These are phyloP conservation scores for Acanthosepion lycidas DNA, from an alignment of 2,888 invertebrate species.

Conservation along the genomic window DNA sequence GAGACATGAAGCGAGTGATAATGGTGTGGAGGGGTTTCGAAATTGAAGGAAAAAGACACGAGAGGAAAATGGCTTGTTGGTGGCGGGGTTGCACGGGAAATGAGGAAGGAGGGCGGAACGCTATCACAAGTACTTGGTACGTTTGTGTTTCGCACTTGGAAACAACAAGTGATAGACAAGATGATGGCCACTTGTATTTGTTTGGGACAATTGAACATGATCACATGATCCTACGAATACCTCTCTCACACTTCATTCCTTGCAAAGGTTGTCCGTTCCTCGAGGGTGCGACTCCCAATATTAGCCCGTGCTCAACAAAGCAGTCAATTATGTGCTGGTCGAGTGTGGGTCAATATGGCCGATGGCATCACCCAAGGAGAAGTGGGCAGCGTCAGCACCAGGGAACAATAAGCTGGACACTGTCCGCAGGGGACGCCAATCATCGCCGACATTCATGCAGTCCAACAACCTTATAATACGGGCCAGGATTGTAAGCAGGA, in stretches of 20 bases:
- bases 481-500: not conserved
- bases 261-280: conserved; percentile 33
- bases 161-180: conserved; percentile 33
- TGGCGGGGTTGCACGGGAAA: not conserved
- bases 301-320: conserved; percentile 13
- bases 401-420: conserved; percentile 33
- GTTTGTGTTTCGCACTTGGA: conserved; percentile 33
- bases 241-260: not conserved
- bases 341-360: conserved; percentile 33
- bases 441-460: conserved; percentile 33
- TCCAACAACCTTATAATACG: conserved; percentile 22
- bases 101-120: not conserved
- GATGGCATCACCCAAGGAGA: conserved; percentile 33
- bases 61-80: not conserved
- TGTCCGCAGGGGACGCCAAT: conserved; percentile 33
- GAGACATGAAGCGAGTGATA: not conserved
- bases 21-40: not conserved
- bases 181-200: conserved; percentile 33
- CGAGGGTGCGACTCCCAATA: conserved; percentile 23
- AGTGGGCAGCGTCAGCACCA: conserved; percentile 22
- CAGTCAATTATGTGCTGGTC: conserved; percentile 10
- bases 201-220: conserved; percentile 22
- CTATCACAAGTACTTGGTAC: conserved; percentile 7
- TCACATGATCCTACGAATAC: not conserved
- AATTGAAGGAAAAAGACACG: not conserved